Conservation (phyloP, 2,888 invertebrate species). For the Dastarcus helophoroides region DNA sequence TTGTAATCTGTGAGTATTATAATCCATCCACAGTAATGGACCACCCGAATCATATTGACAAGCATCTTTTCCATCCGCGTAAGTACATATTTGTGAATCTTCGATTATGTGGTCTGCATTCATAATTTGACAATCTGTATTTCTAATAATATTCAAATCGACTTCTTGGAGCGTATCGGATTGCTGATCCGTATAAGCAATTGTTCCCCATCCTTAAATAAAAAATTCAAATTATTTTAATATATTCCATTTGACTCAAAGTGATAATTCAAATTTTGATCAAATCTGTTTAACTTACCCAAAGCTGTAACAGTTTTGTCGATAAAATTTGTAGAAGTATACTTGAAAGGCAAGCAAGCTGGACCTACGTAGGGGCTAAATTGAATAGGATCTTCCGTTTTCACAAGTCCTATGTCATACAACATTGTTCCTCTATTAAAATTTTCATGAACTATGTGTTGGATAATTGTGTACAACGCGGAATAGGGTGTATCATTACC, state of each 20-base stretch:
- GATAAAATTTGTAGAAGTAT: slow-evolving; percentile 27
- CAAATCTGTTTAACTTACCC: slow-evolving; percentile 38
- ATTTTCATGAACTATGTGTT: slow-evolving; percentile 37
- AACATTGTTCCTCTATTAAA: slow-evolving; percentile 19
- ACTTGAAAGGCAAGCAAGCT: slow-evolving; percentile 52
- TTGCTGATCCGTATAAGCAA: slow-evolving; percentile 38
- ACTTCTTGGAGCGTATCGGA: slow-evolving; percentile 43
- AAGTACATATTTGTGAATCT: slow-evolving; percentile 25
- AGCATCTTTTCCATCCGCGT: slow-evolving; percentile 20
- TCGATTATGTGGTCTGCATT: slow-evolving; percentile 18
- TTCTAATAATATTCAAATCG: slow-evolving; percentile 40
- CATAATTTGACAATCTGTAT: slow-evolving; percentile 33
- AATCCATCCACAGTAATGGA: slow-evolving; percentile 38
- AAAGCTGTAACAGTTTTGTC: slow-evolving; percentile 35
- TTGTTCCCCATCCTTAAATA: slow-evolving; percentile 50
- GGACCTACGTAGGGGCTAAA: slow-evolving; percentile 47
- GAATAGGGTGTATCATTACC: slow-evolving; percentile 41
- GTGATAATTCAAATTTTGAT: too few relatives aligned
- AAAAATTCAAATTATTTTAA: too few relatives aligned
- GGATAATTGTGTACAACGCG: slow-evolving; percentile 28
- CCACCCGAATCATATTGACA: slow-evolving; percentile 28
- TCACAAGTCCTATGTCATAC: slow-evolving; percentile 47
- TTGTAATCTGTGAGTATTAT: slow-evolving; percentile 30
- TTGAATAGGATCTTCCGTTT: slow-evolving; percentile 29
- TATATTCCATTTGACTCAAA: too few relatives aligned